Evolutionary conservation across 2,113 vertebrate species (phyloP).

Genomic region (Chloroceryle aenea): DNA sequence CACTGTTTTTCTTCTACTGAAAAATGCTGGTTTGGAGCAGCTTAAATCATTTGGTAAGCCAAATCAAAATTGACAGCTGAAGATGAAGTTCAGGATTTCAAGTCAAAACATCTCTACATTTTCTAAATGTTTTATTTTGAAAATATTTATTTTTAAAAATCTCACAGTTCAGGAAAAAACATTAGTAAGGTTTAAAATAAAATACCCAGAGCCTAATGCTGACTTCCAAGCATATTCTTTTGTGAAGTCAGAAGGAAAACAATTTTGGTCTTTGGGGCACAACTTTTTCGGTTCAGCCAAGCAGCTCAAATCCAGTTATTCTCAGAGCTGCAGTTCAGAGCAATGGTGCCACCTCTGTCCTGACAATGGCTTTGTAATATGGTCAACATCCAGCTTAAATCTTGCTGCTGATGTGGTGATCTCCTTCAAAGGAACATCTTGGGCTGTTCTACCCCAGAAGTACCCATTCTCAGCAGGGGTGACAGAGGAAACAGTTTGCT

Average conservation of each 20-base stretch:
- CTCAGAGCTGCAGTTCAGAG: slow-evolving; percentile 5
- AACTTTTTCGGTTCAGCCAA: slow-evolving; percentile 25
- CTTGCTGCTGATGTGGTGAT: neutral
- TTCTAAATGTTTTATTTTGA: neutral
- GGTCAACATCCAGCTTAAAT: neutral
- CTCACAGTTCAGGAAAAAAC: neutral
- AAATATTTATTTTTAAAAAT: neutral
- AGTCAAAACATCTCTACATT: neutral
- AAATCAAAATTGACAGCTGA: slow-evolving; percentile 26
- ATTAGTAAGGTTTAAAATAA: neutral
- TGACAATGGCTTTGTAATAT: neutral
- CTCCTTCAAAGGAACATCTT: neutral
- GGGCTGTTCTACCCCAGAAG: neutral
- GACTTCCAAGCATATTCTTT: neutral
- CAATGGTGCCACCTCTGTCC: slow-evolving; percentile 2
- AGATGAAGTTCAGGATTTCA: neutral
- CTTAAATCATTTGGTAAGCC: neutral
- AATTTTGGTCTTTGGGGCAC: neutral
- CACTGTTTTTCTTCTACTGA: neutral
- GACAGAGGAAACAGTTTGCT: neutral
- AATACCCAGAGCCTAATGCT: neutral
- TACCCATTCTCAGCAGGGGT: neutral
- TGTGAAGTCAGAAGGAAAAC: slow-evolving; percentile 2
- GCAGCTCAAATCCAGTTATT: slow-evolving; percentile 55
- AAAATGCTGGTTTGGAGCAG: neutral